Conservation (phyloP, 2,888 invertebrate genomes). For the Noctuana brunneofusca region DNA sequence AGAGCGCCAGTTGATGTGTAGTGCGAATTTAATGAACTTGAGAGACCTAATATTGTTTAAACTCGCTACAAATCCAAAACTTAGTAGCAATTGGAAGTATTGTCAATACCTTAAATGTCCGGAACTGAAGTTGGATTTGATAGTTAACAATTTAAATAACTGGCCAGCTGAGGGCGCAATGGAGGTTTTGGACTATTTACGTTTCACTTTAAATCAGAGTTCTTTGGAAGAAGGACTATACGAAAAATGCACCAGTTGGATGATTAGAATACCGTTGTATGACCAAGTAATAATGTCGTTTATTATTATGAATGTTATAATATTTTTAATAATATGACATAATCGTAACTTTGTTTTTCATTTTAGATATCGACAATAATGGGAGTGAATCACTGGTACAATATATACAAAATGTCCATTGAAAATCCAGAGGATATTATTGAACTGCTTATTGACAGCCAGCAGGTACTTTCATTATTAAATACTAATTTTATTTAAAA, state of each 20-base stretch:
- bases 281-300: conserved; percentile 74
- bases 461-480: conserved; percentile 61
- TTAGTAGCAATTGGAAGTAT: conserved; percentile 75
- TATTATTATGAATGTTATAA: background rate
- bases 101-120: conserved; percentile 78
- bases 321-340: background rate
- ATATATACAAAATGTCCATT: conserved; percentile 80
- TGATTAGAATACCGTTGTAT: conserved; percentile 85
- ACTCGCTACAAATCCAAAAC: conserved; percentile 78
- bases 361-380: conserved; percentile 81
- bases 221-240: conserved; percentile 68
- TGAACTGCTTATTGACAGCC: conserved; percentile 79
- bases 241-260: conserved; percentile 80
- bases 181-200: conserved; percentile 77
- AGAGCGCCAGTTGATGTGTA: conserved; percentile 77
- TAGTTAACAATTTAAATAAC: conserved; percentile 77
- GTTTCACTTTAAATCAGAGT: conserved; percentile 63
- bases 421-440: conserved; percentile 80
- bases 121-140: conserved; percentile 75
- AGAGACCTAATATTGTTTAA: conserved; percentile 84
- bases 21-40: conserved; percentile 79
- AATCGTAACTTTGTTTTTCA: background rate
- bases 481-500: background rate
- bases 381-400: conserved; percentile 83
- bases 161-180: conserved; percentile 83